These are phyloP conservation scores for Semnornis frantzii DNA, from an alignment of 2,113 vertebrate genomes.

Conservation along the genomic window DNA sequence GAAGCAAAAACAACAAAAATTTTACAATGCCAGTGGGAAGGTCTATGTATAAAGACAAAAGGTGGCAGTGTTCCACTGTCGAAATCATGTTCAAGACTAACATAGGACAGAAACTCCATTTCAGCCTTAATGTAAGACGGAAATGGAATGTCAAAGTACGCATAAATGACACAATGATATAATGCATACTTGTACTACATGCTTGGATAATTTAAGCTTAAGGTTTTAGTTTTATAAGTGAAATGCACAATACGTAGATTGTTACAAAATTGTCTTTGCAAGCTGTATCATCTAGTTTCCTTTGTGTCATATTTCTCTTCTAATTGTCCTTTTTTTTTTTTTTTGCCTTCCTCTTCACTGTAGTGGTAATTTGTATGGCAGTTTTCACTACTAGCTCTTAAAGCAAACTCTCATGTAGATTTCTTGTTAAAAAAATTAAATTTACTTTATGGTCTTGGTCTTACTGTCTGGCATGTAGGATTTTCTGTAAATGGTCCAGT, in stretches of 20 bases:
- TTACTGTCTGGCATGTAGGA: not conserved
- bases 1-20: not conserved
- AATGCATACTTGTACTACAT: constrained; percentile 22
- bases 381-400: not conserved
- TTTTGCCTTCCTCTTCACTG: not conserved
- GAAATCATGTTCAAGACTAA: constrained; percentile 3
- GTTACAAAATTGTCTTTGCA: constrained; percentile 18
- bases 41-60: constrained; percentile 64
- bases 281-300: not conserved
- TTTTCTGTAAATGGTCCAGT: not conserved
- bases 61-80: constrained; percentile 79
- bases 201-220: constrained; percentile 40
- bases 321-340: not conserved
- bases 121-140: not conserved
- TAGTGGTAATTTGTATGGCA: not conserved
- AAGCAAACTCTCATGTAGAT: not conserved
- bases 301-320: not conserved
- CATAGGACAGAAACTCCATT: constrained; percentile 16
- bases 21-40: not conserved
- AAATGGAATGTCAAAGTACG: constrained; percentile 56
- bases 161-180: constrained; percentile 34
- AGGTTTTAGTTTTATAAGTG: constrained; percentile 57
- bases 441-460: not conserved
- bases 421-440: not conserved
- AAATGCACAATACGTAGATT: constrained; percentile 15